Evolutionary conservation across 2,888 invertebrate species (phyloP), one percentile per base, ranked within the genome.

Genomic region (Ophonus ardosiacus): DNA sequence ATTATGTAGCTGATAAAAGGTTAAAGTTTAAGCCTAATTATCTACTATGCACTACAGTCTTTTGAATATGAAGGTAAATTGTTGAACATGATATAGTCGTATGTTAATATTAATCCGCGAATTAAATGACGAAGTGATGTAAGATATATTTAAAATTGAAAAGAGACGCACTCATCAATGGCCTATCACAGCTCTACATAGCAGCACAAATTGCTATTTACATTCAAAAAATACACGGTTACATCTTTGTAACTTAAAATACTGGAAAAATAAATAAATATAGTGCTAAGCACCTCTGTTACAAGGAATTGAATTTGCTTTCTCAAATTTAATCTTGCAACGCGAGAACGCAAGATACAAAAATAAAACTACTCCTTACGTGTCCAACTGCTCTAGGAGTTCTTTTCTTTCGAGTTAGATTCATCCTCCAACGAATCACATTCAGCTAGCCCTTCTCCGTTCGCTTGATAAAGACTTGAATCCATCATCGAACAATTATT

Each of bases 391-490:
- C 71, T 38, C 68, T 38, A 43, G 43, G 63, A 74, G 10, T 74
- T 43, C 43, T 74, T 43, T 10, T 40, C 38, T 18, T 18, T 63
- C 43, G 31, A 31, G 31, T 31, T 31, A 2, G 21, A 31, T 76
- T 78, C 61, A 17, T 84, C 63, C 84, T 94, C 93, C 83, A 93
- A 90, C 0, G 93, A 93, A 88, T 94, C 93, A 88, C 92, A 93
- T 86, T 93, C 93, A 61, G 93, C 93, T 87, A 93, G 89, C 7
- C 92, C 93, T 87, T 93, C 93, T 51, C 93, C 92, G 81, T 91
- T 89, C 65, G 90, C 89, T 80, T 92, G 92, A 88, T 92, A 92
- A 81, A 92, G 90, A 86, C 92, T 92, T 57, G 92, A 92, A 86
- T 88, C 88, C 78, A 88, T 88, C 87, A 90, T 87, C 82, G 90